Percentiles rank a stretch among this genome's conserved stretches.
Evolutionary conservation across 1,140 invertebrate genomes (phyloP).

Genomic region (Drosophila trapezifrons): DNA sequence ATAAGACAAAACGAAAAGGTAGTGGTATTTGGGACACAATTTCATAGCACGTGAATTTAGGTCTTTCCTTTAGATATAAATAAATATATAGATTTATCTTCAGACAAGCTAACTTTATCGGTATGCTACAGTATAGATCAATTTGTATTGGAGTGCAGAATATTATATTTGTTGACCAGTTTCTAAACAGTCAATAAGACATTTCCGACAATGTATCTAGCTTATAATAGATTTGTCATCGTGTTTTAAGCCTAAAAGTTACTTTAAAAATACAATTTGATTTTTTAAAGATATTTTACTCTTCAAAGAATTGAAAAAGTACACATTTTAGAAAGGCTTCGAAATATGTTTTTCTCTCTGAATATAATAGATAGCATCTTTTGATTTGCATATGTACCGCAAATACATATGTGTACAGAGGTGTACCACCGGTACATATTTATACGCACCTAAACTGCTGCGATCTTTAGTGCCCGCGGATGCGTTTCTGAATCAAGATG

Average conservation of each 20-base stretch:
- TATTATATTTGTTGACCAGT: background rate
- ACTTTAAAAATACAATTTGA: no score
- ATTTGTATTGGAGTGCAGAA: background rate
- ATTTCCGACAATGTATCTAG: no score
- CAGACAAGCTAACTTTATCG: no score
- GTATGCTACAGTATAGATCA: background rate
- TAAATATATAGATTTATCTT: no score
- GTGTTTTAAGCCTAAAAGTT: no score
- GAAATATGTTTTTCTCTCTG: slow-evolving; percentile 41
- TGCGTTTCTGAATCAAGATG: slow-evolving; percentile 81
- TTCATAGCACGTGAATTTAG: background rate
- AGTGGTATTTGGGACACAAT: background rate
- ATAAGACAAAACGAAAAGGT: slow-evolving; percentile 23
- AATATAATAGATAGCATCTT: slow-evolving; percentile 65
- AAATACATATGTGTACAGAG: background rate
- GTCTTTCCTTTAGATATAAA: background rate
- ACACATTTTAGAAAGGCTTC: background rate
- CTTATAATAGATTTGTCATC: no score
- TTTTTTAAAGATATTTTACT: no score
- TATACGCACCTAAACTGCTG: slow-evolving; percentile 35
- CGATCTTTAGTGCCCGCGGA: slow-evolving; percentile 51
- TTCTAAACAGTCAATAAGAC: no score
- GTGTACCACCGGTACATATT: background rate
- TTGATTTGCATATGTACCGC: slow-evolving; percentile 50
- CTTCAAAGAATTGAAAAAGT: background rate